These are phyloP conservation scores for Cyphomyrus plagiostoma DNA, from an alignment of 2,113 vertebrate species.

Conservation along the genomic window DNA sequence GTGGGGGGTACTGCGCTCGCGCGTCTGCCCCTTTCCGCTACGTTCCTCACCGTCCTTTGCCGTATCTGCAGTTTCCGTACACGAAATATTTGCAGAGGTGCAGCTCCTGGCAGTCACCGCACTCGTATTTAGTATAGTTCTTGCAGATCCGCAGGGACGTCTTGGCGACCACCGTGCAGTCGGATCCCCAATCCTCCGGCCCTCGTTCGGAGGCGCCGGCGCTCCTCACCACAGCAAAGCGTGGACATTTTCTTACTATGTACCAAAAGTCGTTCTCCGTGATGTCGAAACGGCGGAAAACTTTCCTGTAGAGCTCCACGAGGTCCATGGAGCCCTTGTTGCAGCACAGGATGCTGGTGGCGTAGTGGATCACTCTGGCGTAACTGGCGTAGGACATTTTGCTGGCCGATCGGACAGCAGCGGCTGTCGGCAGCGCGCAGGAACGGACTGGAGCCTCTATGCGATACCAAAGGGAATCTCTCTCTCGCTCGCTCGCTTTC, in stretches of 20 bases:
- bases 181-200: constrained; percentile 19
- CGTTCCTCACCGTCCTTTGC: constrained; percentile 52
- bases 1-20: not conserved
- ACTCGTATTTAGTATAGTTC: constrained; percentile 40
- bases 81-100: constrained; percentile 60
- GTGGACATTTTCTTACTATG: constrained; percentile 40
- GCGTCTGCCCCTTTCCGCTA: not conserved
- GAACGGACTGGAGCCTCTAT: not conserved
- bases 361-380: constrained; percentile 37
- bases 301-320: constrained; percentile 38
- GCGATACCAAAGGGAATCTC: not conserved
- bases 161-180: constrained; percentile 44
- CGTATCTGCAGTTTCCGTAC: constrained; percentile 57
- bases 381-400: constrained; percentile 31
- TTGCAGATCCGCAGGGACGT: constrained; percentile 55
- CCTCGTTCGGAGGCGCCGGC: not conserved
- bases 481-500: not conserved
- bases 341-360: constrained; percentile 47
- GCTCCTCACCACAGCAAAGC: constrained; percentile 44
- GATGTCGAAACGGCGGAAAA: constrained; percentile 35
- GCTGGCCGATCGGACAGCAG: not conserved
- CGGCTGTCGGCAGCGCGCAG: not conserved
- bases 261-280: constrained; percentile 38
- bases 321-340: constrained; percentile 46
- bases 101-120: constrained; percentile 46